Conservation (phyloP, 1,140 invertebrate species). For the Zaprionus davidi region DNA sequence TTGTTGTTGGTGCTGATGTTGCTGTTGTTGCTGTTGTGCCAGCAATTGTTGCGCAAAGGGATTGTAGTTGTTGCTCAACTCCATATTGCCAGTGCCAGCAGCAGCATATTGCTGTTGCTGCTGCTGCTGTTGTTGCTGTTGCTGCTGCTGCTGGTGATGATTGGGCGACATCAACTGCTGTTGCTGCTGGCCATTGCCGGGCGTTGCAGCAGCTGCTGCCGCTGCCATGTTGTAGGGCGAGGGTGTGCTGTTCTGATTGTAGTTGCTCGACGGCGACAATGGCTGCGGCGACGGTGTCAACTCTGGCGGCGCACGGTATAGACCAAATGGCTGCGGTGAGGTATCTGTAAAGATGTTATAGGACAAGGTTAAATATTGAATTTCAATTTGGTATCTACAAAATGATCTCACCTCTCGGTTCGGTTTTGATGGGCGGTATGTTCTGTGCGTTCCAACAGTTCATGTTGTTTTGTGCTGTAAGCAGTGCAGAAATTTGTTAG, state of each 20-base stretch:
- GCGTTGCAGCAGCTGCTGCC: slow-evolving; percentile 31
- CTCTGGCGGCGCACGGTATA: slow-evolving; percentile 73
- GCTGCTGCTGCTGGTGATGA: slow-evolving; percentile 49
- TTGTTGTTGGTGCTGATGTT: slow-evolving; percentile 55
- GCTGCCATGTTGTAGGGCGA: slow-evolving; percentile 74
- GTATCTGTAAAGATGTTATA: slow-evolving; percentile 50
- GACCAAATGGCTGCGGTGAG: slow-evolving; percentile 76
- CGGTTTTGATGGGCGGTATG: slow-evolving; percentile 80
- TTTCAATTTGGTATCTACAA: not conserved
- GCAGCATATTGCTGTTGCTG: slow-evolving; percentile 62
- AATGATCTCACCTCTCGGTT: slow-evolving; percentile 73
- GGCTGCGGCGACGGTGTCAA: slow-evolving; percentile 80
- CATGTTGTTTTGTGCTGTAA: slow-evolving; percentile 68
- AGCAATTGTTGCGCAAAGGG: slow-evolving; percentile 63
- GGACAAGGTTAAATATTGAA: not conserved
- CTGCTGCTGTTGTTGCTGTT: slow-evolving; percentile 56
- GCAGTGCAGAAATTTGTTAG: slow-evolving; percentile 33
- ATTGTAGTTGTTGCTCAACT: slow-evolving; percentile 60
- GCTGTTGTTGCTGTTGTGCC: slow-evolving; percentile 62
- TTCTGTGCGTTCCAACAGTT: slow-evolving; percentile 78
- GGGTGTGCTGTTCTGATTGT: slow-evolving; percentile 77
- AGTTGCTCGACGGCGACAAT: slow-evolving; percentile 76
- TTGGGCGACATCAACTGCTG: slow-evolving; percentile 56
- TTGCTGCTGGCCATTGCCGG: slow-evolving; percentile 63
- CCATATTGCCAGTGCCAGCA: slow-evolving; percentile 35